Evolutionary conservation across 2,888 invertebrate genomes (phyloP).

Genomic region (Margaritifera margaritifera): DNA sequence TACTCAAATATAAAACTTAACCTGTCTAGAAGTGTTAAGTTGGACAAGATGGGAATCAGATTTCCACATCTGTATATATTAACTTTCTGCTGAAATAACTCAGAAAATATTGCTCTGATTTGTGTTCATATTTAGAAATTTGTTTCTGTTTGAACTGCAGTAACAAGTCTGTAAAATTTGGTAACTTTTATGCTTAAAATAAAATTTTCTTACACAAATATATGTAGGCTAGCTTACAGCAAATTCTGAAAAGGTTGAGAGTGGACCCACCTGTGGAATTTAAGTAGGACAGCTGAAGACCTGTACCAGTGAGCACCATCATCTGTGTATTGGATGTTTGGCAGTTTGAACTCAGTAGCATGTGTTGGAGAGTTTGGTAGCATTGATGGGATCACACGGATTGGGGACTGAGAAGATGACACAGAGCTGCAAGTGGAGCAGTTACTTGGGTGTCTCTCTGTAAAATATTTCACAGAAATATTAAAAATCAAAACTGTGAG

Average conservation of each 20-base stretch:
- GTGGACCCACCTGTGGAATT: conserved; percentile 62
- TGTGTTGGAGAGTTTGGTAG: conserved; percentile 62
- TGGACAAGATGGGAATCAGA: no score
- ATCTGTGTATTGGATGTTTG: conserved; percentile 54
- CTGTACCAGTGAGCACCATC: conserved; percentile 71
- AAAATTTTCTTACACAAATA: no score
- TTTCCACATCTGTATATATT: no score
- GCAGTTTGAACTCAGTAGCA: conserved; percentile 35
- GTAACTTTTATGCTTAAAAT: no score
- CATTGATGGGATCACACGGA: conserved; percentile 52
- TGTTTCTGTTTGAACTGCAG: neutral
- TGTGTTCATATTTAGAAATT: no score
- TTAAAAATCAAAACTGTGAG: no score
- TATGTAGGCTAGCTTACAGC: neutral
- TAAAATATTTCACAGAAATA: conserved; percentile 8
- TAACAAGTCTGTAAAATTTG: neutral
- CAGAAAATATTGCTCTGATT: no score
- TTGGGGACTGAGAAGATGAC: conserved; percentile 54
- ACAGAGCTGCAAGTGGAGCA: conserved; percentile 50
- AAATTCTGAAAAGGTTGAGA: neutral
- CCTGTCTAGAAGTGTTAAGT: no score
- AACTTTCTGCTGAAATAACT: no score
- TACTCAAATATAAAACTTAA: no score
- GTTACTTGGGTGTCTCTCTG: conserved; percentile 49
- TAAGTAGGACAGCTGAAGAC: conserved; percentile 68